phyloP scores from a whole-genome alignment of 2,888 invertebrate genomes.

The Zelleria hepariella region DNA sequence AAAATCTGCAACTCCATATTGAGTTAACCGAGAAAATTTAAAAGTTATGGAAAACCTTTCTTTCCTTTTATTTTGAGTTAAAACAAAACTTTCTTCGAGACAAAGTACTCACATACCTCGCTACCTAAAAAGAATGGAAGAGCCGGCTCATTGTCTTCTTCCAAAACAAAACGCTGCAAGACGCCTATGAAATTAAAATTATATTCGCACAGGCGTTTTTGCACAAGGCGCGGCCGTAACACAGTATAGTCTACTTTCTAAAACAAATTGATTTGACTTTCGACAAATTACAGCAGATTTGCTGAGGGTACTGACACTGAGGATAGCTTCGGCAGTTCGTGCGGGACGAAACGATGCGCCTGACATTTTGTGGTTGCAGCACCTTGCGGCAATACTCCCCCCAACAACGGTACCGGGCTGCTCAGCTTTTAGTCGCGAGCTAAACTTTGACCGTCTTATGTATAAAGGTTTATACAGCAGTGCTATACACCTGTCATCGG shows the following conservation, averaged over 20 bases:
- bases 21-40: too few relatives aligned
- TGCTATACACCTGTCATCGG: too few relatives aligned
- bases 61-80: too few relatives aligned
- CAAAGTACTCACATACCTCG: neutral
- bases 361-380: conserved; percentile 34
- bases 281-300: conserved; percentile 53
- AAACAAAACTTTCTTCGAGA: neutral
- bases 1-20: too few relatives aligned
- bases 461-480: too few relatives aligned
- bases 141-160: neutral
- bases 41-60: too few relatives aligned
- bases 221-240: conserved; percentile 29
- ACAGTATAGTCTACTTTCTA: conserved; percentile 57
- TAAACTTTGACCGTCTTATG: too few relatives aligned
- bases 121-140: neutral
- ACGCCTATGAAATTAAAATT: conserved; percentile 2
- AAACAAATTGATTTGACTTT: conserved; percentile 67
- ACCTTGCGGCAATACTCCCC: conserved; percentile 8
- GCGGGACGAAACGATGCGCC: conserved; percentile 34
- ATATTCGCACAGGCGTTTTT: conserved; percentile 27
- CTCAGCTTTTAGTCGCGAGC: too few relatives aligned
- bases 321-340: conserved; percentile 8
- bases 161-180: neutral
- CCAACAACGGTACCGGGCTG: neutral
- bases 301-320: conserved; percentile 11